Conservation (phyloP, 2,797 vertebrate genomes). For the Gymnothorax reevesii region DNA sequence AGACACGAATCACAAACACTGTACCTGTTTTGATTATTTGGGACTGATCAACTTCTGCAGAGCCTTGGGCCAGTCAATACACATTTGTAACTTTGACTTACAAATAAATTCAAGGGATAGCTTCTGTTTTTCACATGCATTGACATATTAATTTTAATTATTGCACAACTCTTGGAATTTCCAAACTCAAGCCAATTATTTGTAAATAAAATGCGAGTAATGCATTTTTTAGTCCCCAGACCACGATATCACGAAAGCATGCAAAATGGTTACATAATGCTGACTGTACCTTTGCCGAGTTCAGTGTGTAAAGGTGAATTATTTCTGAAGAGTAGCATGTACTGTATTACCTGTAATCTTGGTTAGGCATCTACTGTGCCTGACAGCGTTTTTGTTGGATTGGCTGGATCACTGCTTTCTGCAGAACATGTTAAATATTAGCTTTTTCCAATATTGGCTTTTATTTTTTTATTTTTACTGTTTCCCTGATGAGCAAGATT, state of each 20-base stretch:
- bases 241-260: background rate
- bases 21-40: background rate
- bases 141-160: background rate
- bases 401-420: too few species aligned
- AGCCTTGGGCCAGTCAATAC: background rate
- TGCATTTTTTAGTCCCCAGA: background rate
- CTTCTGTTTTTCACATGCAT: background rate
- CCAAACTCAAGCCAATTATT: background rate
- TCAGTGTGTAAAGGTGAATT: background rate
- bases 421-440: too few species aligned
- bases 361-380: background rate
- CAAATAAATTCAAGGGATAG: background rate
- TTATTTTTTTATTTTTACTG: too few species aligned
- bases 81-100: background rate
- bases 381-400: too few species aligned
- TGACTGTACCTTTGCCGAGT: background rate
- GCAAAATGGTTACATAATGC: background rate
- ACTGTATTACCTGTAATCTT: background rate
- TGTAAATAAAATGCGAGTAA: background rate
- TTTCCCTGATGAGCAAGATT: too few species aligned
- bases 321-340: background rate
- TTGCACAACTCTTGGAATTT: background rate
- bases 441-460: too few species aligned
- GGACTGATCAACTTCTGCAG: background rate
- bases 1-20: background rate